Evolutionary conservation across 2,888 invertebrate species (phyloP), one percentile per base, ranked within the genome.

Genomic region (Dusona sp.): DNA sequence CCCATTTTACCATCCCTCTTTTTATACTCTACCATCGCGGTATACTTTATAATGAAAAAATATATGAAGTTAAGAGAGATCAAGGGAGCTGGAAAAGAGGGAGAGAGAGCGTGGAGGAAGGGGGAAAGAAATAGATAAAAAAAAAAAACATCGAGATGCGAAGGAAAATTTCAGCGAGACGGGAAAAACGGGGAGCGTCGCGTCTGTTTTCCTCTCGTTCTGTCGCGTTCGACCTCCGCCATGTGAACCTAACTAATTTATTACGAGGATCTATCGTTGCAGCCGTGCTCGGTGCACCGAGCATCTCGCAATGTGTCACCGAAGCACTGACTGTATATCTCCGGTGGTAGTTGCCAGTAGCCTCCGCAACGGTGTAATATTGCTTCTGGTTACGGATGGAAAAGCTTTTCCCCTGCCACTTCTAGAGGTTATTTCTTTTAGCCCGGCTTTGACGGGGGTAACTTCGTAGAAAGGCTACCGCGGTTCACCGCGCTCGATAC

Each of bases 11-110:
- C 70, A 38, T 70, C 61, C 22, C 38, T 67, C 57, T 19, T 42
- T 36, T 38, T 79, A 51, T 51, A 33, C 45, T 29, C 33, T 67
- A 68, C 75, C 64, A 68, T 61, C 67, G 54, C 48, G 70, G 54
- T 79, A 68, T 65, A 79, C 77, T 83, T 77, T 83, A 57, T 79
- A 86, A 86, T 80, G 86, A 79, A 83, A 83, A 86, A 86, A 86
- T 83, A 79, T 73, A 67, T 72, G 75, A 78, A 86, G 78, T 79
- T 80, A 65, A 83, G 79, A 77, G 79, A 79, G 75, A 79, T 65
- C 72, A 74, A 70, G 70, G 45, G 70, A 70, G 42, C 36, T n/a
- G 72, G n/a, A 22, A 33, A 19, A 19, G n/a, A 42, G 29, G 38
- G 8, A 38, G 6, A 70, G 72, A 68, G 61, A 13, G 2, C n/a